These are phyloP conservation scores for Synergus japonicus DNA, from an alignment of 2,888 invertebrate species.

Conservation along the genomic window DNA sequence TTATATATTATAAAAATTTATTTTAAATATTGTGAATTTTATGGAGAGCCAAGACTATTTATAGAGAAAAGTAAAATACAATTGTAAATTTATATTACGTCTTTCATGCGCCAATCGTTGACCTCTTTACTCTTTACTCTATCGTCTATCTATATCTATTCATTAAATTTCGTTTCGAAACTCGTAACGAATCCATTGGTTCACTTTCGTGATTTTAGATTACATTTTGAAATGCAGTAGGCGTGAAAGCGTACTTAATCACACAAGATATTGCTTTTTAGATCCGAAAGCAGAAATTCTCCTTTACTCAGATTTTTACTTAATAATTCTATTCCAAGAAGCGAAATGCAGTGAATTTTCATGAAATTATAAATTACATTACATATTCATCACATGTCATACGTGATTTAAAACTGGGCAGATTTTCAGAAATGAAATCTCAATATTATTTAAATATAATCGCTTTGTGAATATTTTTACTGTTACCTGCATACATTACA, in stretches of 20 bases:
- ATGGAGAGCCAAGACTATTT: not conserved
- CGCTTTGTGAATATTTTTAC: too few relatives aligned
- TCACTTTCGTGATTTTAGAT: conserved; percentile 1
- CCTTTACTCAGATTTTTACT: not conserved
- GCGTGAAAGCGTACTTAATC: not conserved
- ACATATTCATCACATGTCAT: too few relatives aligned
- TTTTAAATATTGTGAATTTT: not conserved
- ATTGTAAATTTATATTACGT: not conserved
- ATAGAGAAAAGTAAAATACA: not conserved
- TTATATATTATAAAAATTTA: not conserved
- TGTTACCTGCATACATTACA: too few relatives aligned
- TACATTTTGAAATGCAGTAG: conserved; percentile 1
- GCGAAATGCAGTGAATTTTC: too few relatives aligned
- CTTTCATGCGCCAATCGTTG: not conserved
- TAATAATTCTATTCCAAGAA: not conserved
- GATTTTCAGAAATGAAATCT: too few relatives aligned
- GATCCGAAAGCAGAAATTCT: not conserved
- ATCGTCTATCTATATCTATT: not conserved
- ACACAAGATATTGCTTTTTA: not conserved
- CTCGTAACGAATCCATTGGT: conserved; percentile 2
- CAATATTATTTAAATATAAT: too few relatives aligned
- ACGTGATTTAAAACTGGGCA: too few relatives aligned
- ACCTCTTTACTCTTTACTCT: not conserved
- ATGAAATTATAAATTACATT: too few relatives aligned
- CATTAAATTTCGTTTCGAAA: not conserved